Evolutionary conservation across 1,140 invertebrate species (phyloP), one percentile per base, ranked within the genome.

Genomic region (Tetramorium simillimum): DNA sequence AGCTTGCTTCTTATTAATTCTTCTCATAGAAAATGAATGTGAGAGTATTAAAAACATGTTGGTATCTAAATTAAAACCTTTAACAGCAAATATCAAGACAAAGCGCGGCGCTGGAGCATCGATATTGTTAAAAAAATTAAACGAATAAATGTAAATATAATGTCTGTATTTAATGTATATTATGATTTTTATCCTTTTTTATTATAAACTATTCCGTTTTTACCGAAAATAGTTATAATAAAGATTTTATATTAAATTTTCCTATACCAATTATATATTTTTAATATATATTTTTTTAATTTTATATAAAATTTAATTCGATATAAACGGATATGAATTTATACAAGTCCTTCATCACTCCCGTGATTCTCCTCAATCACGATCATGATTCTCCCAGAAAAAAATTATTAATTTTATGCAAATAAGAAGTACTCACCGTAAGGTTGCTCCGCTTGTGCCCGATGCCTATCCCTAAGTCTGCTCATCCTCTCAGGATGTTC

Each of bases 1-100:
- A 72, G 96, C 95, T 6, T 97, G 96, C 77, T 97, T 97, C 87
- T 91, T 97, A 12, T 91, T 97, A 63, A 88, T 97, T 12, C 91
- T 95, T 43, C 81, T 96, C 18, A 90, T 96, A 65, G 96, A 96
- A 92, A 95, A 96, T 87, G 94, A 93, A 70, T 80, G 77, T 2
- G 33, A 77, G 1, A 43, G 65, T 10, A 37, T 49, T 28, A 75
- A 72, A 14, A 63, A 49, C 65, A 81, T 1, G 1, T 87, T 90
- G 7, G 63, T 73, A 12, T 46, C 67, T 7, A 85, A 86, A 87
- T 76, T 95, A 18, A 92, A 94, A 76, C 77, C 89, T 40, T 9
- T 80, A 9, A n/a, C 58, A 0, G 56, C 60, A 21, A 75, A 82
- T 37, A 75, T 97, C 18, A 93, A 94, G 70, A 89, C 85, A 24